These are phyloP conservation scores for Tetraneura akinire DNA, from an alignment of 1,140 invertebrate species.

Conservation along the genomic window DNA sequence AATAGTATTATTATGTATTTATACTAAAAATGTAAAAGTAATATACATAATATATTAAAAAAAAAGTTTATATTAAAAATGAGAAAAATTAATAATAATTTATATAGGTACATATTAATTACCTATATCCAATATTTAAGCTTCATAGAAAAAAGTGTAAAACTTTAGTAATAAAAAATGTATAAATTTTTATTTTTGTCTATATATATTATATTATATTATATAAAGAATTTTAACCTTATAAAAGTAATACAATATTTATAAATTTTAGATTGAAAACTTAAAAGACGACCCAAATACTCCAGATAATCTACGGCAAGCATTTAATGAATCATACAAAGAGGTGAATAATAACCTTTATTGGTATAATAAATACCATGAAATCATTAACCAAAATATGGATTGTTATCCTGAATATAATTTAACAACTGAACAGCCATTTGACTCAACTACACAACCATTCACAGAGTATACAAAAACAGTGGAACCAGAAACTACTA, in stretches of 20 bases:
- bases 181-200: too few relatives aligned
- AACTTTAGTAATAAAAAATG: too few relatives aligned
- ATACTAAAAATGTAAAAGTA: too few relatives aligned
- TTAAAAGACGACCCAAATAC: not conserved
- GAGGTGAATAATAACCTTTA: not conserved
- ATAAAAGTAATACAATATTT: not conserved
- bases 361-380: slow-evolving; percentile 3
- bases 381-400: not conserved
- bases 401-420: not conserved
- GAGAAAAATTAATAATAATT: not conserved
- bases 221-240: too few relatives aligned
- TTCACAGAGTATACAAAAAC: rapidly evolving
- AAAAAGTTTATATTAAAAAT: too few relatives aligned
- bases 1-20: too few relatives aligned
- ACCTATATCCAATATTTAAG: too few relatives aligned
- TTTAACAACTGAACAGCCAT: not conserved
- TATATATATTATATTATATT: too few relatives aligned
- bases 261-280: not conserved
- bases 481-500: not conserved
- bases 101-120: not conserved
- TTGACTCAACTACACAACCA: not conserved
- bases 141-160: not conserved
- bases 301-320: not conserved
- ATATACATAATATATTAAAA: too few relatives aligned
- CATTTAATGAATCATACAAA: not conserved